Conservation (phyloP, 1,140 invertebrate species). For the Cotesia typhae region DNA sequence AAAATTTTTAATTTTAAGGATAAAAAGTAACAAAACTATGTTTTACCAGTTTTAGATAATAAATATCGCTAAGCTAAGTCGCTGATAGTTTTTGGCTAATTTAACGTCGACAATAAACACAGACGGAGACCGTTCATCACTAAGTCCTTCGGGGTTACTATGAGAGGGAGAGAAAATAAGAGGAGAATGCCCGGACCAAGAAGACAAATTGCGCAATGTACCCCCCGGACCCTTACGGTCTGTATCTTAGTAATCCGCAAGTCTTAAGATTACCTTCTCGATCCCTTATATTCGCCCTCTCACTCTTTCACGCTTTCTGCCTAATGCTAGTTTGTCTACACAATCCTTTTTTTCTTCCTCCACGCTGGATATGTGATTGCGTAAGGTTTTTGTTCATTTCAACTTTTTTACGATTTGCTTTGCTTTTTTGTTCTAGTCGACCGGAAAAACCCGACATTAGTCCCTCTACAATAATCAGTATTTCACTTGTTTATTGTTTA, state of each 20-base stretch:
- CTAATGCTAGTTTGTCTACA: neutral
- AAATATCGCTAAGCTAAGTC: slow-evolving; percentile 35
- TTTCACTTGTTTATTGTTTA: neutral
- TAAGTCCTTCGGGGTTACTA: slow-evolving; percentile 42
- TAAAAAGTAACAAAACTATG: neutral
- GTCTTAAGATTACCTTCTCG: slow-evolving; percentile 43
- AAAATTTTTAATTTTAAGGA: too few species aligned
- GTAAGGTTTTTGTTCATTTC: slow-evolving; percentile 11
- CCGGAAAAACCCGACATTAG: neutral
- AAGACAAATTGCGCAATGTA: slow-evolving; percentile 51
- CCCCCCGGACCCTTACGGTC: slow-evolving; percentile 25
- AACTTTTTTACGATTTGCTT: slow-evolving; percentile 14
- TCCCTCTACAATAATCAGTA: too few species aligned
- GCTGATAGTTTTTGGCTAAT: slow-evolving; percentile 56
- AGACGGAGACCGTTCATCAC: slow-evolving; percentile 50
- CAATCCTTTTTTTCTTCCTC: neutral
- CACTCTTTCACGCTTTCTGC: neutral
- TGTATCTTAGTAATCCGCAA: slow-evolving; percentile 49
- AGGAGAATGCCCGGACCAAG: slow-evolving; percentile 13
- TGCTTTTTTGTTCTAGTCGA: neutral
- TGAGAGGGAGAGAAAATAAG: slow-evolving; percentile 22
- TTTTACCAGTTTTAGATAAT: slow-evolving; percentile 30
- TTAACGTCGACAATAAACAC: slow-evolving; percentile 44
- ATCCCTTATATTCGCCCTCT: slow-evolving; percentile 10
- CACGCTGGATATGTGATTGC: slow-evolving; percentile 16